Base-by-base conservation (phyloP, 1,140 invertebrate genomes). In the Musca vetustissima region DNA sequence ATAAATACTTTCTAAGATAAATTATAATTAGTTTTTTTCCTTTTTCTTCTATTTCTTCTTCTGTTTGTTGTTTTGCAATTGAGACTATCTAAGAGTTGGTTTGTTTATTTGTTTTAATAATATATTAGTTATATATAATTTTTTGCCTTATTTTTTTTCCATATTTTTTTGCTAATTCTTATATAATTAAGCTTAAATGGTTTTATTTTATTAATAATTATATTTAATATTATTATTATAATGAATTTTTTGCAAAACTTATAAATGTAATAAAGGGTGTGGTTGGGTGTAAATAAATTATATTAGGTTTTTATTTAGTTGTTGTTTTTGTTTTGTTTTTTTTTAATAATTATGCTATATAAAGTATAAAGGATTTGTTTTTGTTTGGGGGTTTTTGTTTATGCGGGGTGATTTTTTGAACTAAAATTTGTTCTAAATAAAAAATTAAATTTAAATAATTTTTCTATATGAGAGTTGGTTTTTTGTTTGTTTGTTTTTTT, bases 341-440 rank as follows among this genome's bases (percentile, higher is more conserved):
- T 57, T 57, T 57, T 59, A n/a, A 21, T 59, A 59, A 59, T 59
- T 21, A 43, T 43, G 36, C 36, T 43, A 43, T 25, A n/a, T 48
- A 4, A 28, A 67, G 49, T 72, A 32, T 66, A 21, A 67, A 32
- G 65, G 21, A 55, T 48, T 70, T 73, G 69, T 17, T 53, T 48
- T 70, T 73, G 69, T 17, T 53, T 47, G 43, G 64, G 50, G 53
- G 25, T 48, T 48, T 66, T 57, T 52, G 57, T 59, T 49, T 70
- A 36, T 49, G 32, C 22, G 22, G 66, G n/a, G n/a, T n/a, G n/a
- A n/a, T n/a, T n/a, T 70, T 73, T 76, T 78, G 68, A 72, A 78
- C 77, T 78, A 78, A 78, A 43, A 78, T 76, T 78, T 78, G 72
- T 71, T 73, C 75, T 78, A 78, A 65, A 65, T 49, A 49, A 50